Base-by-base conservation (phyloP, 2,888 invertebrate species). In the Chrysolina oricalcia region DNA sequence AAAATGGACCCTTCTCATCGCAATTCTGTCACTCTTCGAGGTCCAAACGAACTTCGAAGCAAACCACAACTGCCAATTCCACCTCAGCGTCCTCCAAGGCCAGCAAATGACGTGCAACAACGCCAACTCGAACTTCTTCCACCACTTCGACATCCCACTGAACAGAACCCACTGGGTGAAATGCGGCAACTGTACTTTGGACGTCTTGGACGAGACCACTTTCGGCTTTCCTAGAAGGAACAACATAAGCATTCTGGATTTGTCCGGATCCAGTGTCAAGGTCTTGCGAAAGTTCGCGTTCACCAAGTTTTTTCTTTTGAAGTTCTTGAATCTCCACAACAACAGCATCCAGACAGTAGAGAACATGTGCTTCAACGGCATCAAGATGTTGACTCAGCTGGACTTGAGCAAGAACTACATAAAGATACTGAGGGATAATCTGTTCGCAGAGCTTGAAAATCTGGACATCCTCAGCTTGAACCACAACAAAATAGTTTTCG, bases 331-430 rank as follows among this genome's bases (percentile, higher is more conserved):
- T 71, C 79, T 90, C 13, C 83, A 82, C 4, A 81, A 83, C 48
- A 90, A 90, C 76, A 74, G 80, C 6, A 86, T 90, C 43, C 84
- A 84, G 3, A 81, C 82, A 17, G 83, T 90, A 19, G 87, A 89
- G 72, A 77, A 83, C 0, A 86, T 84, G 62, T 86, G 88, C n/a
- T 88, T 90, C n/a, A 73, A 80, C 11, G 86, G 85, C 3, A 84
- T 89, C 0, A 86, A 86, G 41, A 80, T 87, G 19, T 78, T 89
- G 64, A 62, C 82, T 9, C 86, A 87, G 64, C 74, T 89, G 9
- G 87, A 88, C 77, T 76, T 89, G 70, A 86, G 86, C 70, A 74
- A 78, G 17, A 89, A 89, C 78, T 73, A 71, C 41, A 65, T 89
- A 15, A 82, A 81, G 70, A 84, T 84, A 19, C 69, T 90, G 4